phyloP scores from a whole-genome alignment of 2,888 invertebrate species.

The Sisyra nigra region DNA sequence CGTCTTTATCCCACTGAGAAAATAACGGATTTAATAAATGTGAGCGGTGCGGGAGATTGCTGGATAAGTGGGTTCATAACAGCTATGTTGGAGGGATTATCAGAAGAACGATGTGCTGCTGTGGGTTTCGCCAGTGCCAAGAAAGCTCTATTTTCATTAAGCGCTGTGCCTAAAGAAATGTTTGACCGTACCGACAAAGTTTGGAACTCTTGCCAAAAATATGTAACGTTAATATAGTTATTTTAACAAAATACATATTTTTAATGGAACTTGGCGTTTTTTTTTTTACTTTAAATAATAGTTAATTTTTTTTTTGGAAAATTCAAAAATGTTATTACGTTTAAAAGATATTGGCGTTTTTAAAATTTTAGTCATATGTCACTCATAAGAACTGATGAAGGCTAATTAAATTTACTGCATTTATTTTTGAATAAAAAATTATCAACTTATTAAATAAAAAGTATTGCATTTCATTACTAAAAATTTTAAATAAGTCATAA shows the following conservation, averaged over 20 bases:
- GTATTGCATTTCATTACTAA: too few species aligned
- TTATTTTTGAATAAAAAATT: background rate
- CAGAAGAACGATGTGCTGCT: constrained; percentile 39
- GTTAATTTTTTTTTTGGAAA: too few species aligned
- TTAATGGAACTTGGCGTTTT: too few species aligned
- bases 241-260: too few species aligned
- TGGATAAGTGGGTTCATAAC: constrained; percentile 53
- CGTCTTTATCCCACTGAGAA: constrained; percentile 29
- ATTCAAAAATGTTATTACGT: too few species aligned
- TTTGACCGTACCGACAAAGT: constrained; percentile 13
- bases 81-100: constrained; percentile 36
- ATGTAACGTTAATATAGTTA: too few species aligned
- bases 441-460: background rate
- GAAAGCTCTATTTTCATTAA: constrained; percentile 36
- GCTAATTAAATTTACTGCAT: background rate
- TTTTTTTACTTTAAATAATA: too few species aligned
- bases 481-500: background rate
- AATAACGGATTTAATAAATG: constrained; percentile 39
- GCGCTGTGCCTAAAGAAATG: constrained; percentile 38
- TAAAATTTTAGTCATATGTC: too few species aligned
- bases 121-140: constrained; percentile 45
- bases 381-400: too few species aligned
- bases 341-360: too few species aligned
- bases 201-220: too few species aligned
- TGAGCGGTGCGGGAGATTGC: constrained; percentile 75